Evolutionary conservation across 1,140 invertebrate genomes (phyloP), one percentile per base, ranked within the genome.

Genomic region (Schmidtea mediterranea): DNA sequence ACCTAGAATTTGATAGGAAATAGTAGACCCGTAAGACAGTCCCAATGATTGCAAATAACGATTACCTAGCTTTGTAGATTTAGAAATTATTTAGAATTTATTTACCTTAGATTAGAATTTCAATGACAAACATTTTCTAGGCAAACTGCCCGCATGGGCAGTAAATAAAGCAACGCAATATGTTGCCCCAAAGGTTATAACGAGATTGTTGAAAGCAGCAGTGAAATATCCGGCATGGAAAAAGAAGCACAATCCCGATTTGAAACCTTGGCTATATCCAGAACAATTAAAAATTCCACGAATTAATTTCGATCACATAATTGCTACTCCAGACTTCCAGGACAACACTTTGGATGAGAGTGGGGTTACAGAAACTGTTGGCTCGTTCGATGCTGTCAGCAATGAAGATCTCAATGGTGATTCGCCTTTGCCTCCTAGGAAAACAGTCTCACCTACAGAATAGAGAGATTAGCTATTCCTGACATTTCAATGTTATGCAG

Each of bases 131-230:
- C n/a, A n/a, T n/a, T 49, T 53, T 58, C 3, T 49, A 69, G 68
- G 68, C 49, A 79, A 78, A 54, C 64, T 87, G 50, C 82, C 81
- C 10, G 74, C 76, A 9, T 86, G 82, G 81, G 66, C 82, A 39
- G 79, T 84, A 13, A 86, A 87, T 64, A 79, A 78, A 69, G 72
- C 80, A 43, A 82, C 81, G 23, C 76, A 80, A 55, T 78, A 79
- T 57, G 72, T 83, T 58, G 80, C 80, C 3, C 81, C 81, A 16
- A 78, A 78, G 62, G 71, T 82, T 51, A 75, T 82, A 5, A 74
- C 77, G 59, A 74, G 78, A 56, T 67, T 87, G 43, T 75, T 80
- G 50, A 79, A 80, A 59, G 81, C 80, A 9, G 75, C 77, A 16
- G 59, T 76, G 15, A 74, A 73, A 21, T 82, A 83, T 62, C 67